phyloP scores from a whole-genome alignment of 2,113 vertebrate genomes.

The Myotis davidii region DNA sequence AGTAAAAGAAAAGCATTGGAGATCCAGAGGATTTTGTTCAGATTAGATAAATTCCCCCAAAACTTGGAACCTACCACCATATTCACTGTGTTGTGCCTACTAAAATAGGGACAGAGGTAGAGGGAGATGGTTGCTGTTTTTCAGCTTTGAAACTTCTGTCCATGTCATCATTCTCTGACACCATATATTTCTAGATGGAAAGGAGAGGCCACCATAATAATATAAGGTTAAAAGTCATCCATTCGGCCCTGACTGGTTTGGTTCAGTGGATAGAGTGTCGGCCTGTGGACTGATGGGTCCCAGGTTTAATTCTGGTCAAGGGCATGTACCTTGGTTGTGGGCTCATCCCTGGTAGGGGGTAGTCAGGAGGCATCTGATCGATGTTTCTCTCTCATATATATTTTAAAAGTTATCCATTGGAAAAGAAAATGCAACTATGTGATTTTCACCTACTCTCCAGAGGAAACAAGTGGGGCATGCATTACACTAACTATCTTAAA shows the following conservation, averaged over 20 bases:
- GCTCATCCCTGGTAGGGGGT: too few species aligned
- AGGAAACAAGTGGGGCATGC: not conserved
- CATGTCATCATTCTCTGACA: not conserved
- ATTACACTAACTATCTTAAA: not conserved
- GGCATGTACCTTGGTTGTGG: too few species aligned
- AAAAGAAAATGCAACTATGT: constrained; percentile 16
- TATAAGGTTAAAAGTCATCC: not conserved
- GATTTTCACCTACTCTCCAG: constrained; percentile 18
- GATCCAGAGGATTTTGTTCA: constrained; percentile 6
- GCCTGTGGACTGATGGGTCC: too few species aligned
- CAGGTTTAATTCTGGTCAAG: too few species aligned
- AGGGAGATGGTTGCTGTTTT: not conserved
- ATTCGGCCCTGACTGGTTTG: not conserved
- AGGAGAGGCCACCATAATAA: not conserved
- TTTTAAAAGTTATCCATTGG: not conserved
- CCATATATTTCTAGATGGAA: not conserved
- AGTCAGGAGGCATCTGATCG: too few species aligned
- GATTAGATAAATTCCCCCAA: not conserved
- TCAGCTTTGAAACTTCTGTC: not conserved
- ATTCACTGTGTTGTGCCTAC: not conserved
- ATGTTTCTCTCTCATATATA: too few species aligned
- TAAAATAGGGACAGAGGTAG: not conserved
- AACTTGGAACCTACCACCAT: not conserved
- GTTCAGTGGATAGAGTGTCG: too few species aligned
- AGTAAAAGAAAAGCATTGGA: constrained; percentile 36